A percentile compares a stretch with the other conserved stretches of the same genome.
These are phyloP conservation scores for Lordiphosa andalusiaca DNA, from an alignment of 2,888 invertebrate species.

Conservation along the genomic window DNA sequence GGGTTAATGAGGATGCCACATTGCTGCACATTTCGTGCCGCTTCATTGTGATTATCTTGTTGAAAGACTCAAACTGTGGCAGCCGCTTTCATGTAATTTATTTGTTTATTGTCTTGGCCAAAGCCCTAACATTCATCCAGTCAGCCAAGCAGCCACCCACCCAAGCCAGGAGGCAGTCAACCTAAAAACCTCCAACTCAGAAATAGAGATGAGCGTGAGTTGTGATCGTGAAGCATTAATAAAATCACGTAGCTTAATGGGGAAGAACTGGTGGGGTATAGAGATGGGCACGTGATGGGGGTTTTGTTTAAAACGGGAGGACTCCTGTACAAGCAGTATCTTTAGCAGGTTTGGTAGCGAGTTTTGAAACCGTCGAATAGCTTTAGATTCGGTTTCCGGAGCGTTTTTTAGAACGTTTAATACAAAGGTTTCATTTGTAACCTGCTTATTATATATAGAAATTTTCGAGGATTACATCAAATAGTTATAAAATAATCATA, in stretches of 20 bases:
- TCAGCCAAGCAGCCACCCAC: constrained; percentile 21
- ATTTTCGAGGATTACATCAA: too few relatives aligned
- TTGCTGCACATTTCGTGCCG: constrained; percentile 71
- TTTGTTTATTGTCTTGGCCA: constrained; percentile 70
- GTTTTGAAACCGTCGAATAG: too few relatives aligned
- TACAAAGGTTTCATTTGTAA: too few relatives aligned
- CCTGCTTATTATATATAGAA: too few relatives aligned
- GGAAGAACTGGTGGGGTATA: background rate
- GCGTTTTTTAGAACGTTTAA: too few relatives aligned
- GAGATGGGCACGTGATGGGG: too few relatives aligned
- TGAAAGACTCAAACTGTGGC: constrained; percentile 62
- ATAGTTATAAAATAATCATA: too few relatives aligned
- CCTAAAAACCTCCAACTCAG: constrained; percentile 13
- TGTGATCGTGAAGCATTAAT: constrained; percentile 4
- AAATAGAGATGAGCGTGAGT: constrained; percentile 10
- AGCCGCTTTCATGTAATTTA: constrained; percentile 71
- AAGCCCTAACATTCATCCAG: constrained; percentile 22
- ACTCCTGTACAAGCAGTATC: too few relatives aligned
- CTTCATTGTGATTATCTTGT: constrained; percentile 71
- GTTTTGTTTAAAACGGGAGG: too few relatives aligned
- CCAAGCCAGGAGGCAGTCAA: constrained; percentile 45
- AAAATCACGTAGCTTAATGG: constrained; percentile 1
- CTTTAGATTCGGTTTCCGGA: too few relatives aligned
- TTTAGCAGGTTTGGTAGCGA: too few relatives aligned
- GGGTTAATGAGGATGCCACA: constrained; percentile 71